A percentile compares a stretch with the other conserved stretches of the same genome.
phyloP scores from a whole-genome alignment of 2,797 vertebrate species.

The Agapornis canus region DNA sequence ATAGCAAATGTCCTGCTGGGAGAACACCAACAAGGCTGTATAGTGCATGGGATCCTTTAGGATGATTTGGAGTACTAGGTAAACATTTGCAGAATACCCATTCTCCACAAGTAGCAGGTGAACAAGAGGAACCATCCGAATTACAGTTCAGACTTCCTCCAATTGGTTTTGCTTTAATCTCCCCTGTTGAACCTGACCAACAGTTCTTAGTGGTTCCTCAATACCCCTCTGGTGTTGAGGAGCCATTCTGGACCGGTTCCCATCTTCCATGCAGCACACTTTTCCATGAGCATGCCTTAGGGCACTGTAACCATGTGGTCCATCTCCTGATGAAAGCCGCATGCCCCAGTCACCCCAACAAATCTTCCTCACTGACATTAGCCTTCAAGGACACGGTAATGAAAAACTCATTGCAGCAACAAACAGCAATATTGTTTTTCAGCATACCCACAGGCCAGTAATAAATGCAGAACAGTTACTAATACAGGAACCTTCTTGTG shows the following conservation, averaged over 20 bases:
- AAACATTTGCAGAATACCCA: background rate
- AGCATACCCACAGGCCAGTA: background rate
- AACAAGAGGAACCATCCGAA: background rate
- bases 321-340: background rate
- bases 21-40: background rate
- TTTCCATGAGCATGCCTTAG: background rate
- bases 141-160: background rate
- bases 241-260: background rate
- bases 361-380: background rate
- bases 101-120: background rate
- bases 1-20: background rate
- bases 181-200: background rate
- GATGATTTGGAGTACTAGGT: background rate
- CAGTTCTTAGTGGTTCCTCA: background rate
- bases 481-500: background rate
- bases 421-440: background rate
- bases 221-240: background rate
- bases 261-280: background rate
- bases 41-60: background rate
- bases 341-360: background rate
- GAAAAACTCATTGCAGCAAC: background rate
- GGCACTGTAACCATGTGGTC: background rate
- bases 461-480: background rate
- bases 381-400: constrained; percentile 12
- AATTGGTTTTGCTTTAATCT: background rate